These are phyloP conservation scores for Hippocampus abdominalis DNA, from an alignment of 2,113 vertebrate genomes.

Conservation along the genomic window DNA sequence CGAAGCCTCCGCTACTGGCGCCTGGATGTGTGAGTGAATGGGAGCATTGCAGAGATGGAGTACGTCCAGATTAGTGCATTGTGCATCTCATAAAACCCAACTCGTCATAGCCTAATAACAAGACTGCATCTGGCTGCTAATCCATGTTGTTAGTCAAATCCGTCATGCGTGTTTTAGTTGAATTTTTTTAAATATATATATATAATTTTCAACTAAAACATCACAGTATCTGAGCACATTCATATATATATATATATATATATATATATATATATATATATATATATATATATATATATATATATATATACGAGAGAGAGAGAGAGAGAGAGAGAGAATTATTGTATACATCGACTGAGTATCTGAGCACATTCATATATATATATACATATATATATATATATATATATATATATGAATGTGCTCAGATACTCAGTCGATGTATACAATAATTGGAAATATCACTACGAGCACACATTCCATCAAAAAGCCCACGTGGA, in stretches of 20 bases:
- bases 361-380: neutral
- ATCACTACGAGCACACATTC: neutral
- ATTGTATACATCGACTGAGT: neutral
- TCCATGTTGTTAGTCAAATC: constrained; percentile 46
- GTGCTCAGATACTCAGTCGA: neutral
- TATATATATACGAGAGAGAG: too few species aligned
- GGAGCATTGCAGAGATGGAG: constrained; percentile 1
- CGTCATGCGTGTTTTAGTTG: constrained; percentile 1
- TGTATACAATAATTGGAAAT: neutral
- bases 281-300: too few species aligned
- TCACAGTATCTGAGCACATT: too few species aligned
- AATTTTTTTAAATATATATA: too few species aligned
- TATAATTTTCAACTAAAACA: too few species aligned
- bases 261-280: too few species aligned
- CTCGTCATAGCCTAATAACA: constrained; percentile 36
- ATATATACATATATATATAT: too few species aligned
- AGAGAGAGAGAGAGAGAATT: too few species aligned
- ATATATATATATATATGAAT: too few species aligned
- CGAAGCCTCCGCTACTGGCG: neutral
- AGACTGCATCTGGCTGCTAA: constrained; percentile 34
- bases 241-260: too few species aligned
- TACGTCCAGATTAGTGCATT: constrained; percentile 40
- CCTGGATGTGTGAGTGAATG: constrained; percentile 1
- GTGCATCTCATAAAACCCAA: constrained; percentile 29
- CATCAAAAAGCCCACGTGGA: neutral